Base-by-base conservation (phyloP, 1,140 invertebrate species). In the Drosophila triauraria region DNA sequence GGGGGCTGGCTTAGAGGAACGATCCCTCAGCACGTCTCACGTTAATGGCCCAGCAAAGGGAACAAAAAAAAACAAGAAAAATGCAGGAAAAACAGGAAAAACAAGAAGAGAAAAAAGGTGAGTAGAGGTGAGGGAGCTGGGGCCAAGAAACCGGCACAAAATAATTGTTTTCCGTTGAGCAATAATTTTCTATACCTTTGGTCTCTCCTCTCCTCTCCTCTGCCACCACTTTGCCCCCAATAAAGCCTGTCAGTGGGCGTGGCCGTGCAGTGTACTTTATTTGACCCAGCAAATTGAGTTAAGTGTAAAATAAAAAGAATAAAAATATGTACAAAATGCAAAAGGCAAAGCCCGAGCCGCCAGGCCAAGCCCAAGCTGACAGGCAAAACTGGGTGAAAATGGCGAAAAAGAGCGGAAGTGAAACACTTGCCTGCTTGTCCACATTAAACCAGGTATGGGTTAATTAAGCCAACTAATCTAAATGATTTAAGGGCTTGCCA, bases 91-190 rank as follows among this genome's bases (percentile, higher is more conserved):
- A 56, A n/a, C 50, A 53, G 17, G 50, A 53, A 53, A 53, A 53
- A 20, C 30, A 35, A 20, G 17, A 20, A 13, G 12, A 27, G 3
- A 10, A 9, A 7, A 20, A 40, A 25, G 13, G 32, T 25, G 20
- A 27, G 13, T 17, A 20, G 20, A 40, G 20, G 15, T 15, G 2
- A 13, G 6, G 35, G 7, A 10, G 23, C 32, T 35, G 4, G 43
- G 13, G 8, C 50, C 50, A 32, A 64, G 70, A 75, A 81, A 80
- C 56, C 60, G 72, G 80, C 83, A 67, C 80, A 64, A 88, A 86
- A 86, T 86, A 86, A 86, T 86, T 86, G 84, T 86, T 86, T 86
- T 83, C 83, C 84, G 83, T 86, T 86, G 80, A 83, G 83, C 84
- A 86, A 86, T 86, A 87, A 86, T 86, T 86, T 86, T 86, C 84